Conservation (phyloP, 2,888 invertebrate genomes). For the Nysson spinosus region DNA sequence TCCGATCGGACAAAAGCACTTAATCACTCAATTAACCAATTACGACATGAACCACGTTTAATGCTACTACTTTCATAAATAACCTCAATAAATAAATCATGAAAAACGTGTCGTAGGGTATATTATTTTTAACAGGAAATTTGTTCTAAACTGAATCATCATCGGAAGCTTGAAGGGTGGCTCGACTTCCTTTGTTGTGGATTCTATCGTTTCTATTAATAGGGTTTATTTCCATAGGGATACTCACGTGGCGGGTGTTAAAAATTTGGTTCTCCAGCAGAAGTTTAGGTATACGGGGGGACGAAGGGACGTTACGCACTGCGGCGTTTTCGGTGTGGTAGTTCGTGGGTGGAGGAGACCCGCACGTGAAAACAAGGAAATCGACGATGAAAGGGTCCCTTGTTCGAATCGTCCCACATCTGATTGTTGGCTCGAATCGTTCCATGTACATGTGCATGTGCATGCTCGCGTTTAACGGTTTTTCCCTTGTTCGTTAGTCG, state of each 20-base stretch:
- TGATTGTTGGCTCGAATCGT: conserved; percentile 52
- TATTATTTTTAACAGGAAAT: conserved; percentile 15
- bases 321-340: conserved; percentile 23
- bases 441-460: conserved; percentile 16
- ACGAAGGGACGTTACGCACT: conserved; percentile 41
- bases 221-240: conserved; percentile 44
- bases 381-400: conserved; percentile 55
- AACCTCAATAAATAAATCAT: too few relatives aligned
- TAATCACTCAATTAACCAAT: too few relatives aligned
- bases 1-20: too few relatives aligned
- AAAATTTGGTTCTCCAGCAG: conserved; percentile 32
- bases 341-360: conserved; percentile 41
- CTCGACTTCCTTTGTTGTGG: conserved; percentile 61
- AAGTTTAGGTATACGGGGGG: conserved; percentile 1
- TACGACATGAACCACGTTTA: too few relatives aligned
- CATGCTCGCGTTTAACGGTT: conserved; percentile 46
- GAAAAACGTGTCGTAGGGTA: too few relatives aligned
- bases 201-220: conserved; percentile 66
- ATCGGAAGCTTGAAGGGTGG: conserved; percentile 8
- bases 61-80: too few relatives aligned
- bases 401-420: conserved; percentile 56
- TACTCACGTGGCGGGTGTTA: conserved; percentile 42
- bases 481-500: conserved; percentile 25
- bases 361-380: conserved; percentile 60
- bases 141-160: conserved; percentile 10